A percentile compares a stretch with the other conserved stretches of the same genome.
Evolutionary conservation across 2,113 vertebrate species (phyloP).

Genomic region (Upupa epops): DNA sequence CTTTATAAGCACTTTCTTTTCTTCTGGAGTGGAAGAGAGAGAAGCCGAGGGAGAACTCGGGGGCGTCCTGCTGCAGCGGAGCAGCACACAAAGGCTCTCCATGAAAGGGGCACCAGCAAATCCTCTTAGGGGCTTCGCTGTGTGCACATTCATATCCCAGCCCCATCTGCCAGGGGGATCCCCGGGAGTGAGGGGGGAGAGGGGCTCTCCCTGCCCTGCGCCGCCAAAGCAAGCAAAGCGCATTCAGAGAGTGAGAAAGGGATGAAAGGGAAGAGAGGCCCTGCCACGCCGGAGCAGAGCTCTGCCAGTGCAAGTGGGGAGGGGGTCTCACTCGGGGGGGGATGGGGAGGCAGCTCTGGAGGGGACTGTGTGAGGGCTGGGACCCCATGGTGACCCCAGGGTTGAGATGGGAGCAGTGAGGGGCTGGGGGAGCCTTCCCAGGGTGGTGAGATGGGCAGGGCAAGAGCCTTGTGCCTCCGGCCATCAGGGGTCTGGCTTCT

Average conservation of each 20-base stretch:
- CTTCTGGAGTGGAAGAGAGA: slow-evolving; percentile 57
- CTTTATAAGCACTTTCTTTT: slow-evolving; percentile 68
- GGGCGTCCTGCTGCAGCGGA: slow-evolving; percentile 39
- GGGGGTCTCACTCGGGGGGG: background rate
- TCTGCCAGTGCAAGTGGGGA: background rate
- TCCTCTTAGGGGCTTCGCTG: slow-evolving; percentile 69
- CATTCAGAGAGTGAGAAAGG: slow-evolving; percentile 54
- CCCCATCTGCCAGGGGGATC: slow-evolving; percentile 67
- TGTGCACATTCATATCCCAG: slow-evolving; percentile 44
- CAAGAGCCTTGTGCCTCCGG: fast-evolving
- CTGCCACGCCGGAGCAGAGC: background rate
- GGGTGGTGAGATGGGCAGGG: background rate
- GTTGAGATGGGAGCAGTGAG: fast-evolving
- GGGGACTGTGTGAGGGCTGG: background rate
- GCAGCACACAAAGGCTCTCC: slow-evolving; percentile 52
- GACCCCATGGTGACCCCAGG: background rate
- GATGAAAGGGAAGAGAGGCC: slow-evolving; percentile 61
- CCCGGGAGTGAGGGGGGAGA: background rate
- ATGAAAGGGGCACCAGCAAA: slow-evolving; percentile 68
- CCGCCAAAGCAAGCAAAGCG: slow-evolving; percentile 48
- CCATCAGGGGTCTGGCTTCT: no score
- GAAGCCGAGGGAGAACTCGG: slow-evolving; percentile 44
- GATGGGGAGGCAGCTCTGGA: background rate
- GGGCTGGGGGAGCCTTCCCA: no score
- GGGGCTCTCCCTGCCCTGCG: slow-evolving; percentile 8